Evolutionary conservation across 2,113 vertebrate species (phyloP), one percentile per base, ranked within the genome.

Genomic region (Hyperopisus bebe): DNA sequence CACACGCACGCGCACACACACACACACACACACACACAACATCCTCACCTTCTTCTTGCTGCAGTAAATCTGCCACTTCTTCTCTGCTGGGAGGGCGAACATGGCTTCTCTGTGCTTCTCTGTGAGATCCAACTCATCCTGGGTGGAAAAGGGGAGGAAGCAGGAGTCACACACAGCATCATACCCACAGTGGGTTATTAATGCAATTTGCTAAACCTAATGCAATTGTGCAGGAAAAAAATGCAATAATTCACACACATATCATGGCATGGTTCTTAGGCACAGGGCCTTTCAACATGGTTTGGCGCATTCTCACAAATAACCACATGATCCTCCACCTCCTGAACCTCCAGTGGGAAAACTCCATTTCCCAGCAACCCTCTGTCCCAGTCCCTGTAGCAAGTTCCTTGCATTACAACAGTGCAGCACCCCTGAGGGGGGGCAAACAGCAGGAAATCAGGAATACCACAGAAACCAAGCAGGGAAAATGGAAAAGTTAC

Each of bases 61-160:
- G 91, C 97, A 98, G 93, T 98, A 99, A 92, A 99, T 97, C 92
- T 98, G 97, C 98, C 98, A 99, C 93, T 99, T 99, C 92, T 99
- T 99, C 94, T 99, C 97, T 0, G 97, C 96, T 0, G 98, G 97
- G 91, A 99, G 96, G 10, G 97, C 97, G 87, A 99, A 98, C 98
- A 99, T 99, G 92, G 97, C 97, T 74, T 97, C 97, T 92, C 97
- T 95, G 92, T 99, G 96, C 93, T 98, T 97, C 92, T 97, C 98
- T 0, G 96, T 95, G 86, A 99, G 98, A 92, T 98, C 98, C 91
- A 99, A 96, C 92, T 99, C 98, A 96, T 98, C 98, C 98, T 99
- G 90, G 19, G n/a, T 5, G 47, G 50, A 66, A 11, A 89, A 17
- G 89, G 3, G 50, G 83, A 86, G 83, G 50, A 87, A 87, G 15